Evolutionary conservation across 2,888 invertebrate species (phyloP), one percentile per base, ranked within the genome.

Genomic region (Agrochola macilenta): DNA sequence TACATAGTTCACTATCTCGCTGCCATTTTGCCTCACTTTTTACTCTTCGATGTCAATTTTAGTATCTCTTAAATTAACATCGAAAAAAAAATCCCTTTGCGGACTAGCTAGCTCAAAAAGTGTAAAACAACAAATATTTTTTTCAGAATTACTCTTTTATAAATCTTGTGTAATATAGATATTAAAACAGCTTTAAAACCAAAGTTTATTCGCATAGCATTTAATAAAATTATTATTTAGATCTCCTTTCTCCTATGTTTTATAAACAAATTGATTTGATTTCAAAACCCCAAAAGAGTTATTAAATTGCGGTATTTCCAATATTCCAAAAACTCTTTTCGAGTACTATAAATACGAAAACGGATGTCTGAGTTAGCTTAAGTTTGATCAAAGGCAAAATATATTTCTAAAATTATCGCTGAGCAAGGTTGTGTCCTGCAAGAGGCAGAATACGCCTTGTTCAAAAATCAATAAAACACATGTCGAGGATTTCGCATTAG

Each of bases 391-490:
- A 52, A 30, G 17, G 8, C 17, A 54, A 49, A 58, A 79, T 5
- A 43, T 52, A 68, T 79, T 23, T 23, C 7, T 54, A 61, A 0
- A 46, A 61, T 35, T 26, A 61, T 71, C 72, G 72, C 60, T 70
- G 23, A 77, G 71, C 60, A 69, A n/a, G n/a, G 0, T 39, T 60
- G 20, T 63, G 20, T 30, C 0, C 20, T 30, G n/a, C 20, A n/a
- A 39, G 35, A 49, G 35, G 9, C 14, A 49, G 26, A 49, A 49
- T 66, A 46, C 20, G 12, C 8, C 20, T 65, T 46, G 26, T 65
- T 43, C 2, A 65, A 46, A 65, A n/a, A 60, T 17, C 3, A 17
- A 11, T 12, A 35, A 69, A 49, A 69, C 30, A 46, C n/a, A 30
- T 17, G 23, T 17, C 1, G 46, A 46, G n/a, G 20, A 70, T n/a